Evolutionary conservation across 1,140 invertebrate species (phyloP), one percentile per base, ranked within the genome.

Genomic region (Drosophila nasuta): DNA sequence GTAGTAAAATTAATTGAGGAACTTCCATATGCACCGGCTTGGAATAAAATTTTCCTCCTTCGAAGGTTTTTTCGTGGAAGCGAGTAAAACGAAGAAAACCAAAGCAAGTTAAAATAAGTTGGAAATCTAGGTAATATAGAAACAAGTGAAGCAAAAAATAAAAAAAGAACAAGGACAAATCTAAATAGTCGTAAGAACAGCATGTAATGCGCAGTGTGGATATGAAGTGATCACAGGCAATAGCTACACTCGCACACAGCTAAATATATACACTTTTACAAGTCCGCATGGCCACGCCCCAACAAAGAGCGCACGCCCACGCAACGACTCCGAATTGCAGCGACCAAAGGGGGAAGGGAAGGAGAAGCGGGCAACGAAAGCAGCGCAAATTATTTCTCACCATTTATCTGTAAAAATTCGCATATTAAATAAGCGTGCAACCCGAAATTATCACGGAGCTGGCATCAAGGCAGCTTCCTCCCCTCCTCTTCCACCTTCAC

Each of bases 341-440:
- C n/a, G 13, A 25, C 20, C 4, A 38, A 35, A 25, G 11, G 11
- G 25, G 43, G 64, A 17, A 67, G 62, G 56, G 15, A 25, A 49
- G 46, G 51, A 59, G 56, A 60, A 33, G 45, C n/a, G 43, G 49
- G 54, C 35, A 38, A 65, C 85, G 58, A 86, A 76, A 77, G 80
- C 85, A 89, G 85, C 85, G 85, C 85, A 89, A 89, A 89, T 89
- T 89, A 89, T 89, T 89, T 89, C 85, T 89, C 81, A 89, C 85
- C 85, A 89, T 89, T 89, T 89, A 89, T 89, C 85, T 89, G 85
- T 89, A 89, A 89, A 89, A 89, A 85, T 89, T 89, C 85, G 85
- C 85, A 89, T 89, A 89, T 89, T 89, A 89, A 89, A 89, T 89
- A 89, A 89, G 85, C 85, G 85, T 89, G 85, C 85, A 89, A 89